These are phyloP conservation scores for Dendrocincla tyrannina DNA, from an alignment of 2,797 vertebrate species.

Conservation along the genomic window DNA sequence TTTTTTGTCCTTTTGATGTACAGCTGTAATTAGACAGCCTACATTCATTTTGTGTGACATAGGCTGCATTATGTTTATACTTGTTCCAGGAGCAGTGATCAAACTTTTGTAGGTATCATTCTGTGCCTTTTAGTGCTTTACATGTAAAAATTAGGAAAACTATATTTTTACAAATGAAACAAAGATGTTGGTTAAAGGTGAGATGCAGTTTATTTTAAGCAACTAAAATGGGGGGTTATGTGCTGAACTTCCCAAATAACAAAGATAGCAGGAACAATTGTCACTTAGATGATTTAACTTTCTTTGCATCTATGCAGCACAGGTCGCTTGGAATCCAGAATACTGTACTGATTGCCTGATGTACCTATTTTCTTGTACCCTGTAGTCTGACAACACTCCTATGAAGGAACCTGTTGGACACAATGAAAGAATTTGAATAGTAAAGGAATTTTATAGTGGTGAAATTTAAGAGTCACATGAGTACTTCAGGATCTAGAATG, in stretches of 20 bases:
- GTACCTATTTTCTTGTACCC: background rate
- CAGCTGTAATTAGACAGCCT: constrained; percentile 9
- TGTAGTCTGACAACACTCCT: background rate
- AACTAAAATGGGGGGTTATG: background rate
- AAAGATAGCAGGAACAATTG: background rate
- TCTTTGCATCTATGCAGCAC: background rate
- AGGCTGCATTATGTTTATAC: background rate
- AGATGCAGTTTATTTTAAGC: background rate
- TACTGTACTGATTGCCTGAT: background rate
- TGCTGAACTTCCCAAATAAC: background rate
- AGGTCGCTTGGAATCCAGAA: background rate
- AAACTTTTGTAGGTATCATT: background rate
- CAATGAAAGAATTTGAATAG: background rate
- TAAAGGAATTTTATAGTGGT: background rate
- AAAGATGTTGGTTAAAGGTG: background rate
- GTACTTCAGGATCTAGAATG: background rate
- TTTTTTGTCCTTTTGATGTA: constrained; percentile 12
- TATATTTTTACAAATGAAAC: background rate
- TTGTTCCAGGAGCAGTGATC: background rate
- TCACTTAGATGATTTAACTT: background rate
- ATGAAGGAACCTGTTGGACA: background rate
- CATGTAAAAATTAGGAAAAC: background rate
- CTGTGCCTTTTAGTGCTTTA: background rate
- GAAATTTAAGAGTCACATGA: background rate
- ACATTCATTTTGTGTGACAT: background rate